A percentile compares a stretch with the other conserved stretches of the same genome.
phyloP scores from a whole-genome alignment of 2,113 vertebrate species.

The Tylochromis polylepis region DNA sequence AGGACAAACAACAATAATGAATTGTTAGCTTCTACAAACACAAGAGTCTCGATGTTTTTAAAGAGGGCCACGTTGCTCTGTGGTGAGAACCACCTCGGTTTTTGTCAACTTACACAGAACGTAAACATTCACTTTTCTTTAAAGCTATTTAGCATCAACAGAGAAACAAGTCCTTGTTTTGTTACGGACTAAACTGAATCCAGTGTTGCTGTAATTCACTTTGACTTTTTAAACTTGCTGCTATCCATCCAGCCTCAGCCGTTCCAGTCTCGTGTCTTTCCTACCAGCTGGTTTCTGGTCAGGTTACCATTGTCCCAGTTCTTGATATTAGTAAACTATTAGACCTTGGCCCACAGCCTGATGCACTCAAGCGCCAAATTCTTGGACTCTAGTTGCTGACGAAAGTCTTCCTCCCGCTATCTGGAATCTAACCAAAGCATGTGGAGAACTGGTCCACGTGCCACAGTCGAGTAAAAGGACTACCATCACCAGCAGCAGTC shows the following conservation, averaged over 20 bases:
- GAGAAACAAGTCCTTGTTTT: neutral
- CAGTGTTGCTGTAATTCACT: neutral
- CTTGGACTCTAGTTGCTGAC: neutral
- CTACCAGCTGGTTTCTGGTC: neutral
- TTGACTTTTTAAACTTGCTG: neutral
- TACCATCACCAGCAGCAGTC: neutral
- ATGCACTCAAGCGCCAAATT: neutral
- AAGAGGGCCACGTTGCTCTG: neutral
- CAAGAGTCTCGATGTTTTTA: neutral
- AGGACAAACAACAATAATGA: neutral
- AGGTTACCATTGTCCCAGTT: neutral
- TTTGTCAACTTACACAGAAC: rapidly evolving
- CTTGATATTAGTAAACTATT: neutral
- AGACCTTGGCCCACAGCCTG: neutral
- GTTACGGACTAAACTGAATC: neutral
- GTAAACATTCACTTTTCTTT: rapidly evolving
- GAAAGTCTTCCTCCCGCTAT: neutral
- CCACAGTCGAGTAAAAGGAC: neutral
- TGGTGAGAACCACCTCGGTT: neutral
- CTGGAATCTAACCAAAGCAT: neutral
- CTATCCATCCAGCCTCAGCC: neutral
- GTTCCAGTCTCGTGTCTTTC: no score
- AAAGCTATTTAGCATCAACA: neutral
- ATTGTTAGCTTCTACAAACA: neutral
- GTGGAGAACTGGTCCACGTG: neutral